Evolutionary conservation across 2,888 invertebrate genomes (phyloP).

Genomic region (Neocrepidodera transversa): DNA sequence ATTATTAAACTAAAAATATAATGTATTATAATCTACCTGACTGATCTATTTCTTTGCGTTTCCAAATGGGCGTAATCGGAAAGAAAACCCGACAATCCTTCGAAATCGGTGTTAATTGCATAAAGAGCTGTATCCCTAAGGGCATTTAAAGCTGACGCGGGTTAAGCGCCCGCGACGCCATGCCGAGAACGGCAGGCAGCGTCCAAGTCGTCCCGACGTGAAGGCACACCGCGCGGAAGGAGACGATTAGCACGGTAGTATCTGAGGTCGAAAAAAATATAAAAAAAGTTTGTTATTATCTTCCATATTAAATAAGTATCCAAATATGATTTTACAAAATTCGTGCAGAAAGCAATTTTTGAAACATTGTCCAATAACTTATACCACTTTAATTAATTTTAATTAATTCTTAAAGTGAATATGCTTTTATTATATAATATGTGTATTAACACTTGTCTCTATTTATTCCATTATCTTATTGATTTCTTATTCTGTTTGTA

Average conservation of each 20-base stretch:
- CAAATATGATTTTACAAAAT: no score
- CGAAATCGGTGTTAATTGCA: constrained; percentile 37
- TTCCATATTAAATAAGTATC: no score
- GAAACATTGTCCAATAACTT: no score
- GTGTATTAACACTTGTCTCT: no score
- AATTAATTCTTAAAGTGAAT: no score
- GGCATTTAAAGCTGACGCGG: constrained; percentile 44
- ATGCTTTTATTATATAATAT: no score
- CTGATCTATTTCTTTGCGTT: neutral
- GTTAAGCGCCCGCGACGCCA: constrained; percentile 47
- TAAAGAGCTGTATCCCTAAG: constrained; percentile 36
- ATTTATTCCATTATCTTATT: no score
- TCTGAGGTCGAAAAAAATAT: neutral
- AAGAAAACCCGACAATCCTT: constrained; percentile 26
- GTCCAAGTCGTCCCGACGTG: constrained; percentile 25
- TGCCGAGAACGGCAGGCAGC: constrained; percentile 13
- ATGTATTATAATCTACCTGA: neutral
- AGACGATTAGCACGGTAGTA: neutral
- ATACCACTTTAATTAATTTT: no score
- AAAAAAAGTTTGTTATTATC: no score
- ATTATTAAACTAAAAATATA: no score
- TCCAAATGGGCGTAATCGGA: constrained; percentile 19
- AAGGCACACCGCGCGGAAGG: neutral
- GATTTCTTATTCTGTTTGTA: no score
- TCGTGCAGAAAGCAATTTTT: no score